Evolutionary conservation across 2,113 vertebrate species (phyloP).

Genomic region (human): DNA sequence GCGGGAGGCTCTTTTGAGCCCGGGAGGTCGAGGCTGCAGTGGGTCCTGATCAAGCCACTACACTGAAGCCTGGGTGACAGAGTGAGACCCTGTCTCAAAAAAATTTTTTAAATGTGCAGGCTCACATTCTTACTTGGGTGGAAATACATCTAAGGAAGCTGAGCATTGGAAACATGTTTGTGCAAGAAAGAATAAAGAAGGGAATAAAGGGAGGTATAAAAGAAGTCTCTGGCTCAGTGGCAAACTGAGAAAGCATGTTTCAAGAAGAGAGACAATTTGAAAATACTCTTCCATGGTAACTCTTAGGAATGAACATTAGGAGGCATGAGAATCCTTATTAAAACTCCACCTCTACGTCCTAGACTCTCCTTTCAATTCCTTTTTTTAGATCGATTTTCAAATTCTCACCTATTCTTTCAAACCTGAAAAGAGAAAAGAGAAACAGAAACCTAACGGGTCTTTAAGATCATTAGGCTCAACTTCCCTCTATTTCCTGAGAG

Average conservation of each 20-base stretch:
- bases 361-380: background rate
- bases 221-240: background rate
- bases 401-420: slow-evolving; percentile 31
- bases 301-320: background rate
- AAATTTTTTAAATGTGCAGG: background rate
- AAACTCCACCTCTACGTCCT: background rate
- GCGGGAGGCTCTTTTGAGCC: no score
- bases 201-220: background rate
- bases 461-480: background rate
- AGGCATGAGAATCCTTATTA: background rate
- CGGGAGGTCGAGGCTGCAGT: no score
- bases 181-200: background rate
- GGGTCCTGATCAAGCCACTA: no score
- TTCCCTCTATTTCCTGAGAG: background rate
- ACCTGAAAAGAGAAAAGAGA: background rate
- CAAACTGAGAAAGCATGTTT: background rate
- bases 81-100: no score
- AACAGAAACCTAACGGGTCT: background rate
- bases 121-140: background rate
- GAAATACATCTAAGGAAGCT: background rate
- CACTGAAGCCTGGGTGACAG: no score
- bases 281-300: background rate
- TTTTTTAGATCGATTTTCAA: background rate
- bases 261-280: background rate
- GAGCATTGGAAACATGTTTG: background rate